Conservation (phyloP, 2,797 vertebrate genomes). For the Merluccius polli region DNA sequence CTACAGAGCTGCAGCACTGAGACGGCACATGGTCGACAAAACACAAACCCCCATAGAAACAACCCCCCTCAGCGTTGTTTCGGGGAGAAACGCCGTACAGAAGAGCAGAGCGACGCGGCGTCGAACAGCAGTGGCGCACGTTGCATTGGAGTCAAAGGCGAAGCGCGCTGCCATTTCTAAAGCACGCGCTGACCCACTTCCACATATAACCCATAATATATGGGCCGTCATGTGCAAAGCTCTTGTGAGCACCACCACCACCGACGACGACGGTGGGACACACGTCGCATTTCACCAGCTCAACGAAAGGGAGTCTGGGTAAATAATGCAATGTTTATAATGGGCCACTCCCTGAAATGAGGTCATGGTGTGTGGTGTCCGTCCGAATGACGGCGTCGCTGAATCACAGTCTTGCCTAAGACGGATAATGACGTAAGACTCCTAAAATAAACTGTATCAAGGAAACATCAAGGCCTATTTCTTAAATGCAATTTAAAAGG, state of each 20-base stretch:
- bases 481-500: not conserved
- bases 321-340: slow-evolving; percentile 37
- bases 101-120: not conserved
- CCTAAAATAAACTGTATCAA: not conserved
- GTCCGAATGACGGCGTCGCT: slow-evolving; percentile 35
- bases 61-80: slow-evolving; percentile 48
- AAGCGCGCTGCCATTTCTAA: slow-evolving; percentile 49
- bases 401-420: slow-evolving; percentile 20
- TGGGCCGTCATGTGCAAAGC: slow-evolving; percentile 23
- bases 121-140: not conserved
- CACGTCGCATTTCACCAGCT: slow-evolving; percentile 25
- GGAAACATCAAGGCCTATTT: not conserved
- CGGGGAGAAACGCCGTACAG: slow-evolving; percentile 7
- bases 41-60: slow-evolving; percentile 49
- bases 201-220: slow-evolving; percentile 11
- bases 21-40: slow-evolving; percentile 26
- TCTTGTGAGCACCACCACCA: slow-evolving; percentile 18
- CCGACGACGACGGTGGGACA: slow-evolving; percentile 10
- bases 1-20: slow-evolving; percentile 51
- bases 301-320: slow-evolving; percentile 35
- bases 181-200: slow-evolving; percentile 66
- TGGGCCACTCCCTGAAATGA: slow-evolving; percentile 67
- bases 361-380: slow-evolving; percentile 48
- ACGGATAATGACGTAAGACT: not conserved
- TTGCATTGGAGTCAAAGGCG: slow-evolving; percentile 34